Conservation (phyloP, 1,140 invertebrate species). For the Drosophila paulistorum region DNA sequence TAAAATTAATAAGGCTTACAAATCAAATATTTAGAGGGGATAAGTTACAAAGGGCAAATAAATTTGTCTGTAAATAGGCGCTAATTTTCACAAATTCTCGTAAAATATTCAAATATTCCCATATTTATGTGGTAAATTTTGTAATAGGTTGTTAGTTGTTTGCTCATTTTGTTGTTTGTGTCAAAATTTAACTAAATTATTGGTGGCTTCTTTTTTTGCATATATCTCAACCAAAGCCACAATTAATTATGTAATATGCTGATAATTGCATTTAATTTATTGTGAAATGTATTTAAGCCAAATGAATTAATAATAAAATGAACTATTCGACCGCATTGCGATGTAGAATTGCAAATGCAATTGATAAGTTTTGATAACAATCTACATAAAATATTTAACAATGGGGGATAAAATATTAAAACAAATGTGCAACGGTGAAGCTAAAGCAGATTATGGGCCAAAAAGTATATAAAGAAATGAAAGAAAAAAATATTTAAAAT, state of each 20-base stretch:
- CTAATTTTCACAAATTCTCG: no score
- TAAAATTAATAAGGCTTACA: no score
- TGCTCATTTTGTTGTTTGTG: not conserved
- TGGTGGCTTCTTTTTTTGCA: not conserved
- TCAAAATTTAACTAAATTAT: not conserved
- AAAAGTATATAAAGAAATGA: not conserved
- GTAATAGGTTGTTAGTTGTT: no score
- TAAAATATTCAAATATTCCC: no score
- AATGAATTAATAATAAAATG: slow-evolving; percentile 33
- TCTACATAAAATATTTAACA: no score
- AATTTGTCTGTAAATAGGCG: no score
- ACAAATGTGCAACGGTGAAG: no score
- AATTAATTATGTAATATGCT: slow-evolving; percentile 17
- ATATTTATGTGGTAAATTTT: no score
- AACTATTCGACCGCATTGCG: slow-evolving; percentile 18
- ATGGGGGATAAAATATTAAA: no score
- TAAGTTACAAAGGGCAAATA: no score
- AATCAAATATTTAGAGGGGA: no score
- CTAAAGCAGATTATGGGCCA: no score
- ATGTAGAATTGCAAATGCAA: not conserved
- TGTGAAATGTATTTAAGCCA: not conserved
- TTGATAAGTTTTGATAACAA: not conserved
- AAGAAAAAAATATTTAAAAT: not conserved
- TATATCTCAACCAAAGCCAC: not conserved
- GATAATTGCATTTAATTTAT: slow-evolving; percentile 24